These are phyloP conservation scores for Monochamus saltuarius DNA, from an alignment of 1,140 invertebrate genomes.

Conservation along the genomic window DNA sequence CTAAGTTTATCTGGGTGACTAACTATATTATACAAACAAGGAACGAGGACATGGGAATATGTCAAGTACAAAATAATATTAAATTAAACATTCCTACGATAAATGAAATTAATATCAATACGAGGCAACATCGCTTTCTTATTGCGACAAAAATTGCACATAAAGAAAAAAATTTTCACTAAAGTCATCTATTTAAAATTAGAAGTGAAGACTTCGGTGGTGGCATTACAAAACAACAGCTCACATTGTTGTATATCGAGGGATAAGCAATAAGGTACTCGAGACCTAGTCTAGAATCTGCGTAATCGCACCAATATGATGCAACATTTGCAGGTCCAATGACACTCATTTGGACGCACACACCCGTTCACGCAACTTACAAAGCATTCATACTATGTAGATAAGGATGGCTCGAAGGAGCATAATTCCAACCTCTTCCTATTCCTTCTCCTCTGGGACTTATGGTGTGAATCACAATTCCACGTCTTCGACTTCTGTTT, in stretches of 20 bases:
- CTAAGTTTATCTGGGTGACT: too few relatives aligned
- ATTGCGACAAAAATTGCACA: conserved; percentile 38
- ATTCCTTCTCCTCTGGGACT: conserved; percentile 18
- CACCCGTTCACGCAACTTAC: not conserved
- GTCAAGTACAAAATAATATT: conserved; percentile 28
- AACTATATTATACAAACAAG: too few relatives aligned
- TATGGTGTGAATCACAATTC: conserved; percentile 52
- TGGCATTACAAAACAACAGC: conserved; percentile 33
- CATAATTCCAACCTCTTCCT: conserved; percentile 25
- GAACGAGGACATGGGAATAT: conserved; percentile 26
- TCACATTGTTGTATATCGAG: conserved; percentile 29
- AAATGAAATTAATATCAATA: conserved; percentile 34
- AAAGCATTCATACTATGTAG: conserved; percentile 22
- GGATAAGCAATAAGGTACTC: conserved; percentile 9
- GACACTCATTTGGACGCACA: not conserved
- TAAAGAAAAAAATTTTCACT: conserved; percentile 26
- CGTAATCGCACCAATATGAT: conserved; percentile 21
- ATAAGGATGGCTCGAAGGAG: conserved; percentile 1
- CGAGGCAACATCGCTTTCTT: conserved; percentile 22
- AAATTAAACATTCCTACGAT: conserved; percentile 14
- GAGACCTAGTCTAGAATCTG: conserved; percentile 19
- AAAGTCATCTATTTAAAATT: conserved; percentile 29
- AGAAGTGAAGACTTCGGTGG: conserved; percentile 28
- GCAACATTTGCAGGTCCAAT: conserved; percentile 3
- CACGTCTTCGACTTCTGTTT: conserved; percentile 77